Percentiles rank a stretch among this genome's conserved stretches.
Conservation (phyloP, 1,140 invertebrate genomes). For the Pseudomyrmex flavicornis region DNA sequence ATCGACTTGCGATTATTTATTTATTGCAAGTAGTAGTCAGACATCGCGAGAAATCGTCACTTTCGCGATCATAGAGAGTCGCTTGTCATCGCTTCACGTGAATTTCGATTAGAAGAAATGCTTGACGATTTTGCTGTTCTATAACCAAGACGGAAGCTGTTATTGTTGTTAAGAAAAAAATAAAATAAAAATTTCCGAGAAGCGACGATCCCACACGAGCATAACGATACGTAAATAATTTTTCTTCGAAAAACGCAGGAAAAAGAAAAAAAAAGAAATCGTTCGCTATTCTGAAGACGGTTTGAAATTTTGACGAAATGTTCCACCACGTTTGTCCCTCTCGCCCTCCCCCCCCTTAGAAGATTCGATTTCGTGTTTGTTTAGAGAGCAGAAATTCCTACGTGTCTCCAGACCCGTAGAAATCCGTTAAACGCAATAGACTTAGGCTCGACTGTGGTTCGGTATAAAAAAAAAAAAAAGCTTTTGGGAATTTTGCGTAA, state of each 20-base stretch:
- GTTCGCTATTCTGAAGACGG: conserved; percentile 41
- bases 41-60: not conserved
- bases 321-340: conserved; percentile 73
- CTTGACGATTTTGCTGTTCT: conserved; percentile 24
- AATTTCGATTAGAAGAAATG: conserved; percentile 45
- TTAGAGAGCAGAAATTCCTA: conserved; percentile 76
- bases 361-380: conserved; percentile 78
- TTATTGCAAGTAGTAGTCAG: not conserved
- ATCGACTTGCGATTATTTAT: too few species aligned
- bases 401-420: conserved; percentile 66
- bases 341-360: too few species aligned
- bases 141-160: conserved; percentile 28
- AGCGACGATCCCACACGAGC: conserved; percentile 44
- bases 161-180: conserved; percentile 1
- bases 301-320: conserved; percentile 69
- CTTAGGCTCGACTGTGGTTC: conserved; percentile 72
- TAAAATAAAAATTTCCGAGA: not conserved
- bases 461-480: conserved; percentile 61
- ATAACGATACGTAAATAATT: conserved; percentile 39
- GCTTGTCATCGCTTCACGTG: conserved; percentile 13
- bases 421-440: conserved; percentile 71
- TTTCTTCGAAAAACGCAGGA: conserved; percentile 11
- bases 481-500: conserved; percentile 54
- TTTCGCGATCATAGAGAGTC: conserved; percentile 32
- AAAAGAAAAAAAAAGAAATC: not conserved